phyloP scores from a whole-genome alignment of 2,888 invertebrate genomes.

The Marasmarcha lunaedactyla region DNA sequence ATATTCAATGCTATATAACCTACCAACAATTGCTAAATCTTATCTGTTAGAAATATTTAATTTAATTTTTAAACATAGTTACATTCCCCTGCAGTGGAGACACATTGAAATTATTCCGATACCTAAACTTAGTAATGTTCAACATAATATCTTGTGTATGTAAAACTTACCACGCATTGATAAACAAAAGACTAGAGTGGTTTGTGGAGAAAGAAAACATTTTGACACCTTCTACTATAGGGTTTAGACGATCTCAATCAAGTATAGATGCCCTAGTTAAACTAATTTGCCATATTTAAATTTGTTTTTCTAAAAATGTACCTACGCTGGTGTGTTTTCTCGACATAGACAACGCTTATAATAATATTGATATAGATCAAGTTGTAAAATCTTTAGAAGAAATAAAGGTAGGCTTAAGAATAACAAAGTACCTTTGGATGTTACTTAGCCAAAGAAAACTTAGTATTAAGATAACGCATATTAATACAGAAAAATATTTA shows the following conservation, averaged over 20 bases:
- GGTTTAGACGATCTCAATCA: neutral
- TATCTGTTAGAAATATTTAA: neutral
- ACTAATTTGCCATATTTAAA: neutral
- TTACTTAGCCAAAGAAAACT: neutral
- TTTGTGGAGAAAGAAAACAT: neutral
- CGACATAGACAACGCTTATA: constrained; percentile 22
- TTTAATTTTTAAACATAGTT: neutral
- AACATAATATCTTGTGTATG: constrained; percentile 1
- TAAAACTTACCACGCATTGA: constrained; percentile 3
- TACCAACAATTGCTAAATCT: neutral
- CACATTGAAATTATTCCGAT: neutral
- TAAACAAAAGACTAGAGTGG: constrained; percentile 3
- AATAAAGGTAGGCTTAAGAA: neutral
- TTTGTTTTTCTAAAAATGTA: neutral
- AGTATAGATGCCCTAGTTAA: neutral
- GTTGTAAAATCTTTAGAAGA: constrained; percentile 10
- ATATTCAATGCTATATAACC: constrained; percentile 1
- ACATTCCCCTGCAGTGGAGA: neutral
- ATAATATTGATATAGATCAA: constrained; percentile 44
- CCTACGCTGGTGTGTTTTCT: neutral
- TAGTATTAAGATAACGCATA: neutral
- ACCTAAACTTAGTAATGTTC: neutral
- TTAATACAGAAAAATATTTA: neutral
- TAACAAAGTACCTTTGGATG: neutral
- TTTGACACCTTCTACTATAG: neutral